Conservation (phyloP, 1,140 invertebrate species). For the Helicoverpa zea region DNA sequence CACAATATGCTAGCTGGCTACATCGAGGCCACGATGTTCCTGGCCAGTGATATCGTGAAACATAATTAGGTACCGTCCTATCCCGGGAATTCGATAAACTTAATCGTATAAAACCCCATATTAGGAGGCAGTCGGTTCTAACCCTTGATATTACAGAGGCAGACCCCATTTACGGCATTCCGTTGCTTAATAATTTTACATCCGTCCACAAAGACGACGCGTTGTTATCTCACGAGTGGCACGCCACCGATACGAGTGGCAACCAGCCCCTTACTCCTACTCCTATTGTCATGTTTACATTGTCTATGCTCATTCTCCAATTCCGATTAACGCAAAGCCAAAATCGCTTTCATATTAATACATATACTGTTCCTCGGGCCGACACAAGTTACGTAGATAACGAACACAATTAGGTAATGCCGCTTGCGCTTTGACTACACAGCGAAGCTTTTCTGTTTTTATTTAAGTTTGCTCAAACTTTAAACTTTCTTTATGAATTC, state of each 20-base stretch:
- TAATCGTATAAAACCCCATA: constrained; percentile 64
- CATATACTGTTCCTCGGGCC: constrained; percentile 26
- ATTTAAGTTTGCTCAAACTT: constrained; percentile 53
- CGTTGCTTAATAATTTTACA: constrained; percentile 82
- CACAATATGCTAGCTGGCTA: neutral
- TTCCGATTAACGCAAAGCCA: constrained; percentile 75
- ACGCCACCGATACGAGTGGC: constrained; percentile 78
- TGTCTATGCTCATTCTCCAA: constrained; percentile 82
- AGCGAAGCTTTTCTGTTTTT: constrained; percentile 48
- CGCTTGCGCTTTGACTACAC: constrained; percentile 13
- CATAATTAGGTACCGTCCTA: constrained; percentile 52
- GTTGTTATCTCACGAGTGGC: constrained; percentile 81
- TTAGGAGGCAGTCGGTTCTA: constrained; percentile 60
- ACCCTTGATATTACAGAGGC: constrained; percentile 67
- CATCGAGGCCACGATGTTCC: constrained; percentile 35
- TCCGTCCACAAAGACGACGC: constrained; percentile 78
- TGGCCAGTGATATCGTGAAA: constrained; percentile 45
- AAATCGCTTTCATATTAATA: constrained; percentile 61
- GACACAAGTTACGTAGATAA: constrained; percentile 34
- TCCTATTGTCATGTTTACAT: constrained; percentile 84
- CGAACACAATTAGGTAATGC: constrained; percentile 39
- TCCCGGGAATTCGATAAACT: constrained; percentile 60
- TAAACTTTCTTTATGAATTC: constrained; percentile 58
- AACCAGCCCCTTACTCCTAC: constrained; percentile 67
- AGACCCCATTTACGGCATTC: constrained; percentile 71